Percentiles rank a stretch among this genome's conserved stretches.
These are phyloP conservation scores for Prolemur simus DNA, from an alignment of 2,113 vertebrate species.

Conservation along the genomic window DNA sequence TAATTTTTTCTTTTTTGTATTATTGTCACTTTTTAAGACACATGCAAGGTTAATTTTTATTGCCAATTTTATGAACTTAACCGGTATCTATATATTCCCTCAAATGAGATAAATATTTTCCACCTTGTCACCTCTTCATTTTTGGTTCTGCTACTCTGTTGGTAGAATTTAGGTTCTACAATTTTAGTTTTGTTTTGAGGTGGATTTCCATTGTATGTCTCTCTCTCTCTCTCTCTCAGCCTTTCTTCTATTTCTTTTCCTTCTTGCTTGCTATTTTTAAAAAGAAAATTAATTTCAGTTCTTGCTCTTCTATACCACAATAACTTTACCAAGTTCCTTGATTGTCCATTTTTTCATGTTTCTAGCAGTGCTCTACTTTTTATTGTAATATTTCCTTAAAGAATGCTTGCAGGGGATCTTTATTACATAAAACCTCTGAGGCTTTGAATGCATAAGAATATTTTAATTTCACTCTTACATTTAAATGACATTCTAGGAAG, in stretches of 20 bases:
- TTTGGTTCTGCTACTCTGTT: neutral
- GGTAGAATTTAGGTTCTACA: neutral
- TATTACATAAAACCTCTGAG: neutral
- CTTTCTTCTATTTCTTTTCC: neutral
- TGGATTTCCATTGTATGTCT: neutral
- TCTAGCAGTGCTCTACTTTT: neutral
- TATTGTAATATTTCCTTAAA: neutral
- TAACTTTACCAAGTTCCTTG: neutral
- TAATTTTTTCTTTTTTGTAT: neutral
- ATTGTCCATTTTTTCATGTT: neutral
- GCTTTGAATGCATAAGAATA: neutral
- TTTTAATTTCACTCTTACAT: neutral
- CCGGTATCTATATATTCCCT: neutral
- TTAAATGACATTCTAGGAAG: neutral
- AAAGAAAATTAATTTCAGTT: neutral
- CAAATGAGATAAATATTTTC: neutral
- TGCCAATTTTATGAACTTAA: neutral
- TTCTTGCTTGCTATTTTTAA: neutral
- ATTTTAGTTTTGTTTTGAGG: neutral
- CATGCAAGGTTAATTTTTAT: neutral
- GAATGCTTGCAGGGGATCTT: neutral
- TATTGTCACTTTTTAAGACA: neutral
- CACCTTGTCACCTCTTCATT: neutral
- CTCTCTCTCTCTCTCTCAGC: neutral
- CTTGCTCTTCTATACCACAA: neutral